Evolutionary conservation across 2,113 vertebrate genomes (phyloP), one percentile per base, ranked within the genome.

Genomic region (Formicarius rufipectus): DNA sequence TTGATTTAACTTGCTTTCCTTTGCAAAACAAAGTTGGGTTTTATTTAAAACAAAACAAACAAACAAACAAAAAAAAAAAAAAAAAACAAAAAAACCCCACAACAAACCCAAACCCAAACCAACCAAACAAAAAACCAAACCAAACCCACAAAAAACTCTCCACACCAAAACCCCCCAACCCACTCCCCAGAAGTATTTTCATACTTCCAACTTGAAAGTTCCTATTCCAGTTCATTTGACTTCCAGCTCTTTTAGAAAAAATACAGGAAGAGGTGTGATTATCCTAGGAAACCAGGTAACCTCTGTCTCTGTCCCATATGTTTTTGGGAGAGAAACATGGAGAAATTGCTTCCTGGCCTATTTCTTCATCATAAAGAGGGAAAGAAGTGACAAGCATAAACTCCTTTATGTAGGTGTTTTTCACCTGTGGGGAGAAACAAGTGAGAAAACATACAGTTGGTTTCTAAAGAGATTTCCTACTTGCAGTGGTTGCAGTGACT

Each of bases 211-310:
- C 39, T 55, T 50, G 23, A 28, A 80, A 55, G 30, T 74, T 90
- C 23, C 28, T 85, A 24, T 73, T 94, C 7, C 19, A 56, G 24
- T 90, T 87, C 40, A 67, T 84, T 75, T 84, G 30, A 81, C 27
- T 52, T 90, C 42, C 24, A 56, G 2, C 7, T 44, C 23, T 73
- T 93, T 45, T 27, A 79, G 22, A 62, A 80, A 93, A 90, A 81
- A 28, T 31, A 28, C 6, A 63, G 39, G 12, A 21, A 78, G 28
- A 39, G 7, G 5, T 74, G 16, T 63, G 39, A 75, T 93, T 78
- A 49, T 86, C 28, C 42, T 91, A 42, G 80, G 75, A 90, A 95
- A 88, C 27, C n/a, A 77, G 75, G 74, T 91, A 94, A 87, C 30
- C 63, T 85, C 4, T 0, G 25, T 78, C 15, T 89, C 49, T 31